Evolutionary conservation across 2,888 invertebrate species (phyloP).

Genomic region (Hypselothyrea guttata): DNA sequence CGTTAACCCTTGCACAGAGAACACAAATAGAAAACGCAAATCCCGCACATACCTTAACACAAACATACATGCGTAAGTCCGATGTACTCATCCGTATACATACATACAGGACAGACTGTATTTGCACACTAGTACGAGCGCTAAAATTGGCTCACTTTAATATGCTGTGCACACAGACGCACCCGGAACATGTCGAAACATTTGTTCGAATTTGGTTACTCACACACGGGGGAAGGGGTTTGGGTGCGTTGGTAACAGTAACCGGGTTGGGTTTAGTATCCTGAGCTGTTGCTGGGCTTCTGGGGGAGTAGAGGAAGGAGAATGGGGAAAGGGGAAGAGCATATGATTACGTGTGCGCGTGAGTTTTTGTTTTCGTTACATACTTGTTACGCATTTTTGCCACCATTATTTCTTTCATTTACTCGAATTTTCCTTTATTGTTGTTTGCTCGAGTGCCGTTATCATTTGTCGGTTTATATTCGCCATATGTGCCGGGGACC

Average conservation of each 20-base stretch:
- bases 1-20: conserved; percentile 17
- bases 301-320: no score
- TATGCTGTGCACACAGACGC: conserved; percentile 46
- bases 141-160: conserved; percentile 66
- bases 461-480: conserved; percentile 72
- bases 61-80: not conserved
- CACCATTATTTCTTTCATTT: conserved; percentile 72
- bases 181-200: conserved; percentile 28
- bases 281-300: not conserved
- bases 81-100: not conserved
- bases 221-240: not conserved
- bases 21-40: conserved; percentile 12
- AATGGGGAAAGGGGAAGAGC: conserved; percentile 9
- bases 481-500: conserved; percentile 55
- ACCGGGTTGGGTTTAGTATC: conserved; percentile 21
- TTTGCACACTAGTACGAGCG: conserved; percentile 34
- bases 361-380: conserved; percentile 54
- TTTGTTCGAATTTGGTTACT: conserved; percentile 45
- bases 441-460: conserved; percentile 75
- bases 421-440: conserved; percentile 76
- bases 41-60: conserved; percentile 8
- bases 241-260: conserved; percentile 14
- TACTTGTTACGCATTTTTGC: conserved; percentile 63
- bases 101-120: conserved; percentile 15
- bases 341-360: conserved; percentile 19